A percentile compares a stretch with the other conserved stretches of the same genome.
Conservation (phyloP, 2,797 vertebrate species). For the Chloroceryle inda region DNA sequence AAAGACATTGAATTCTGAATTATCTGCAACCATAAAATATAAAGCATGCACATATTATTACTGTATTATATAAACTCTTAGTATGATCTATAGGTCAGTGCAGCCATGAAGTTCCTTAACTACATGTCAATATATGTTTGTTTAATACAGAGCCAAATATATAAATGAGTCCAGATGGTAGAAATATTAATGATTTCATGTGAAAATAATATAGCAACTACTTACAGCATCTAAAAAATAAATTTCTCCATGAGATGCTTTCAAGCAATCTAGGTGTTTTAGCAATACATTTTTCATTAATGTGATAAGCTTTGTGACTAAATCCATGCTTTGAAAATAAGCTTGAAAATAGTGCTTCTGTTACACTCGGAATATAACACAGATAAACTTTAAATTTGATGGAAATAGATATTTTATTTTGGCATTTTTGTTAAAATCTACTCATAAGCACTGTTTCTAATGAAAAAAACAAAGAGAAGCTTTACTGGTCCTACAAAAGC, state of each 20-base stretch:
- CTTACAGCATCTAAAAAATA: neutral
- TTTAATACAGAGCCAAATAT: neutral
- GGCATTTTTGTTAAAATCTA: neutral
- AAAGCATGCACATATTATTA: neutral
- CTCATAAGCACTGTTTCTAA: neutral
- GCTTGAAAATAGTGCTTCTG: neutral
- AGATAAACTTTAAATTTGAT: neutral
- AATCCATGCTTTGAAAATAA: neutral
- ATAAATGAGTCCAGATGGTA: neutral
- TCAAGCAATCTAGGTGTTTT: neutral
- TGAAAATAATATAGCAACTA: neutral
- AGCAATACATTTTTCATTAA: neutral
- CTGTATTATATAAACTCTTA: neutral
- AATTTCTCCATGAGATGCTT: neutral
- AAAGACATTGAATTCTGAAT: neutral
- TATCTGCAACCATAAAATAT: neutral
- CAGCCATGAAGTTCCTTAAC: neutral
- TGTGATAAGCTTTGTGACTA: neutral
- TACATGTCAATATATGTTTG: neutral
- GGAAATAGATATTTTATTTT: neutral
- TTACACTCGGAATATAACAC: neutral
- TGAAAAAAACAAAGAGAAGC: neutral
- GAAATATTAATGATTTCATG: neutral
- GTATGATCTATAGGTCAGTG: neutral
- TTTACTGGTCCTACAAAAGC: neutral